phyloP scores from a whole-genome alignment of 2,888 invertebrate genomes.

The Rotaria socialis region DNA sequence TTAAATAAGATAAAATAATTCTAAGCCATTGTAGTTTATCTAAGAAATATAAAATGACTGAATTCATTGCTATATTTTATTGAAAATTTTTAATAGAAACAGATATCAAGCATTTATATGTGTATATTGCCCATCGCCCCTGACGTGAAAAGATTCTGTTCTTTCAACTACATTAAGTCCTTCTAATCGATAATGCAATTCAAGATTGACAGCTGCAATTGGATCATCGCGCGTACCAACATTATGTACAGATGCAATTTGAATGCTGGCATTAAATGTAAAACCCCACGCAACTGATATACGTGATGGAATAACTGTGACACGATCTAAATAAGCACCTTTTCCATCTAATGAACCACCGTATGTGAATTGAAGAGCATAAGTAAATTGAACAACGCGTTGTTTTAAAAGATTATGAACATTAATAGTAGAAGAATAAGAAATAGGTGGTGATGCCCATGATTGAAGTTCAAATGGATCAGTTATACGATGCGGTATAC shows the following conservation, averaged over 20 bases:
- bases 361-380: conserved; percentile 12
- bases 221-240: conserved; percentile 16
- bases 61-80: no score
- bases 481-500: not conserved
- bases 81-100: no score
- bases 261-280: not conserved
- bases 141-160: conserved; percentile 17
- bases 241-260: not conserved
- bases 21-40: no score
- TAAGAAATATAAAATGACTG: no score
- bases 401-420: conserved; percentile 8
- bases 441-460: not conserved
- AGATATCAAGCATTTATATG: not conserved
- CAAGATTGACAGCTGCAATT: not conserved
- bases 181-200: conserved; percentile 30
- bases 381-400: not conserved
- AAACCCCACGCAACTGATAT: conserved; percentile 12
- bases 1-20: no score
- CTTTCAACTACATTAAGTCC: not conserved
- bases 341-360: not conserved
- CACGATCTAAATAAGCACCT: conserved; percentile 35
- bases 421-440: conserved; percentile 9
- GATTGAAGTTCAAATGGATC: conserved; percentile 8
- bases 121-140: not conserved
- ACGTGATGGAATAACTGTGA: conserved; percentile 5